Base-by-base conservation (phyloP, 2,113 vertebrate species). In the Corythoichthys intestinalis region DNA sequence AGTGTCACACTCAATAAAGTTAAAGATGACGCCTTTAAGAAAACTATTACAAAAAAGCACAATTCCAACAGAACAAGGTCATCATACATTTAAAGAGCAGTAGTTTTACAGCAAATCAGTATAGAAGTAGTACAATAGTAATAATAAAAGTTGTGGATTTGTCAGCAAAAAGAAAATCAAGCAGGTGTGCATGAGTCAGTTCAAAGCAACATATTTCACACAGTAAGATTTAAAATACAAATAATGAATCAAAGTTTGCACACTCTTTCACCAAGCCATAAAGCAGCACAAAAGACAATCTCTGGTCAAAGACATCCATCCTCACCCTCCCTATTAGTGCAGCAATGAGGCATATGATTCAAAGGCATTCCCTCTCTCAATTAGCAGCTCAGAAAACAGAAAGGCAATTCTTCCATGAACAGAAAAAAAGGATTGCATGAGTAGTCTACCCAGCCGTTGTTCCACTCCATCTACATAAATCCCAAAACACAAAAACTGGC, bases 341-440 rank as follows among this genome's bases (percentile, higher is more conserved):
- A 56, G 70, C 76, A 76, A 58, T 56, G 75, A 78, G 37, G 73
- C 77, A 10, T 28, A 11, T 74, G 85, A 81, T 82, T 4, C 69
- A 80, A 75, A 44, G 76, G 4, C n/a, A 38, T 4, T n/a, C 39
- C 34, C 37, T 17, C 63, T 28, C 44, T 68, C 58, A 83, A 84
- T 87, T 83, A 84, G 66, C 61, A 9, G 60, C 77, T 53, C 68
- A 9, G 20, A 0, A 4, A 71, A 73, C 71, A 83, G 50, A 75
- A 63, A 52, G 59, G 44, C 71, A 46, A 76, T 76, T 80, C 37
- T 75, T 71, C 63, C 15, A 34, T 15, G 47, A 53, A 47, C 4
- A 46, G 46, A 44, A 57, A 66, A 38, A 44, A 49, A 37, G 10
- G 7, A 9, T 12, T 0, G 10, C 37, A 66, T 50, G 12, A 2